Evolutionary conservation across 2,888 invertebrate genomes (phyloP).

Genomic region (Tetheella fluctuosa): DNA sequence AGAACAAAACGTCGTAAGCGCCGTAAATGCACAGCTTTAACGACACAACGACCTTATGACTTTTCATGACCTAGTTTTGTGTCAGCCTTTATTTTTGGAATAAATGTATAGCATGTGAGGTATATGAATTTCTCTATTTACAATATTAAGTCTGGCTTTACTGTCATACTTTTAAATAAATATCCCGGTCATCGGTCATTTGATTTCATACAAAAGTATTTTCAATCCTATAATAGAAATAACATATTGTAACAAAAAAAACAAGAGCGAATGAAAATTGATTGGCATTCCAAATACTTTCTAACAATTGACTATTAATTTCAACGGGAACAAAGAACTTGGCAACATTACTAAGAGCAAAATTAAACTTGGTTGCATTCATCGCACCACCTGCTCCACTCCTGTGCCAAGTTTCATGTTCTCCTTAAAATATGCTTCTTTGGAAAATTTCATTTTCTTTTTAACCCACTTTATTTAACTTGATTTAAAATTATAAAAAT

Average conservation of each 20-base stretch:
- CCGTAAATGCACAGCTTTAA: neutral
- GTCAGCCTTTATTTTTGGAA: neutral
- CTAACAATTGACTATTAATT: neutral
- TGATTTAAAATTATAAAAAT: constrained; percentile 26
- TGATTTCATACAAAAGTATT: too few relatives aligned
- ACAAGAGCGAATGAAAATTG: neutral
- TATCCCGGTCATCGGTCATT: too few relatives aligned
- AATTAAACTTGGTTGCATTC: constrained; percentile 53
- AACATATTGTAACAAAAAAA: too few relatives aligned
- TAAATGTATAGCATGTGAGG: too few relatives aligned
- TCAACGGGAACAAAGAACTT: constrained; percentile 37
- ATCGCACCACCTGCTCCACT: constrained; percentile 45
- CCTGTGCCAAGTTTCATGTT: constrained; percentile 47
- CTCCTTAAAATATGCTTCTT: constrained; percentile 45
- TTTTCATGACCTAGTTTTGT: neutral
- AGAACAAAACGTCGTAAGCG: neutral
- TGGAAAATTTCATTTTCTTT: constrained; percentile 31
- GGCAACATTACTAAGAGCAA: constrained; percentile 47
- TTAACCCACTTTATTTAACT: constrained; percentile 11
- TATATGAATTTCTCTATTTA: too few relatives aligned
- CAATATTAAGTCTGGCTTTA: too few relatives aligned
- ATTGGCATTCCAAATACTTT: neutral
- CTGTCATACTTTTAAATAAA: too few relatives aligned
- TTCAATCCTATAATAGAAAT: too few relatives aligned
- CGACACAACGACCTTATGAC: neutral